Percentiles rank a stretch among this genome's conserved stretches.
phyloP scores from a whole-genome alignment of 2,888 invertebrate species.

The Pollenia labialis region DNA sequence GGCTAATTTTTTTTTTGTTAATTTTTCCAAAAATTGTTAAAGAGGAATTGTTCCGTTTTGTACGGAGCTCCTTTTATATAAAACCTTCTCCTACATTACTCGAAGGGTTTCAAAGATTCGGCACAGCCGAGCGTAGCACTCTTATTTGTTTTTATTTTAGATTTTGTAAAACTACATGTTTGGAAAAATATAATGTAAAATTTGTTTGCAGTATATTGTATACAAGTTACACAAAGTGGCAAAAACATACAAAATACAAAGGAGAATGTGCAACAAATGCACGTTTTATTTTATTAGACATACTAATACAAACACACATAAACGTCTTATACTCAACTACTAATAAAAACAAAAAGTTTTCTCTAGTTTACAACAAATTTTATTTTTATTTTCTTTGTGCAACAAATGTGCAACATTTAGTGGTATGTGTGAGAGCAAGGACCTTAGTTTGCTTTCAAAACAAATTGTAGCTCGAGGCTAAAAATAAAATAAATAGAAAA shows the following conservation, averaged over 20 bases:
- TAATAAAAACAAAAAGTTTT: slow-evolving; percentile 32
- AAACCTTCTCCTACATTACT: too few relatives aligned
- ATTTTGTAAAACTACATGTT: slow-evolving; percentile 3
- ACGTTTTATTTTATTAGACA: slow-evolving; percentile 41
- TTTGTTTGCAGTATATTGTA: slow-evolving; percentile 45
- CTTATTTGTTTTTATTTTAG: not conserved
- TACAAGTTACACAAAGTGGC: slow-evolving; percentile 41
- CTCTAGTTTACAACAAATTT: slow-evolving; percentile 20
- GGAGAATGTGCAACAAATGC: slow-evolving; percentile 60
- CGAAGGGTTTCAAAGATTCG: too few relatives aligned
- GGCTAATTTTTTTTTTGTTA: too few relatives aligned
- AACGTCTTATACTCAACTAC: slow-evolving; percentile 5
- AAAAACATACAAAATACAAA: slow-evolving; percentile 1
- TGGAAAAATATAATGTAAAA: slow-evolving; percentile 33
- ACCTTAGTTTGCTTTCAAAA: slow-evolving; percentile 49
- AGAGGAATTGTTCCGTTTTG: too few relatives aligned
- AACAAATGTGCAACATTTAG: not conserved
- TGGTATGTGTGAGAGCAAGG: slow-evolving; percentile 59
- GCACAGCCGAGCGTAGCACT: not conserved
- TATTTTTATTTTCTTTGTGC: not conserved
- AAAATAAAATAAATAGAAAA: slow-evolving; percentile 6
- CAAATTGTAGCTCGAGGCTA: slow-evolving; percentile 61
- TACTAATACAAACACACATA: not conserved
- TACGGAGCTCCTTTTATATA: too few relatives aligned
- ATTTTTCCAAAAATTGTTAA: too few relatives aligned